Evolutionary conservation across 2,113 vertebrate genomes (phyloP), one percentile per base, ranked within the genome.

Genomic region (Trematomus loennbergii): DNA sequence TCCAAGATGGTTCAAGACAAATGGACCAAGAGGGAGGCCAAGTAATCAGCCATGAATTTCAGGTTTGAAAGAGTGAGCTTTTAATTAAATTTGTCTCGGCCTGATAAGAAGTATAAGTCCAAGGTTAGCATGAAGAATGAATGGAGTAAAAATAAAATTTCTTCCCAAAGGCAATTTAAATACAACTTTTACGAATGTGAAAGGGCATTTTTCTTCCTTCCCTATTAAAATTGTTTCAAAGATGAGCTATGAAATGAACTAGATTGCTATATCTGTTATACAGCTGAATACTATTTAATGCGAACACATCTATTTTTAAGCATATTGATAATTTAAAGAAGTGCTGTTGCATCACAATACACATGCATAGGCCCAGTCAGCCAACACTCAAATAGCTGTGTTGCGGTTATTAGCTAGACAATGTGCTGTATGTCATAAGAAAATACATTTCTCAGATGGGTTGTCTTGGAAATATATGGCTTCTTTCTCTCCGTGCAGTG

Each of bases 381-480:
- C 59, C 74, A 43, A 17, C 1, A 81, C 86, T 85, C 79, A 86
- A 88, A 86, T 86, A 60, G 70, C 81, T 62, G 67, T 3, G 43
- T 74, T 74, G 74, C 5, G 22, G 72, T 81, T 88, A 90, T 87
- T 88, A 83, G 84, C 77, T 12, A 45, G 65, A 87, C 71, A 65
- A 36, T 87, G 80, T 61, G 73, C 72, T 79, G 72, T 61, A 69
- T 79, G 69, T 84, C 89, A 85, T 83, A 79, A 75, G 90, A 83
- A 89, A 90, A 89, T 85, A 69, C 76, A 81, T 91, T 91, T 92
- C 85, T 92, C 84, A 83, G 87, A 88, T 87, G 85, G 88, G 88
- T 88, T 92, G 91, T 92, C 90, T 90, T 89, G 66, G 89, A 93
- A 93, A 95, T 94, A 48, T 88, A 90, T 89, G 87, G 83, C 87